phyloP scores from a whole-genome alignment of 1,140 invertebrate genomes.

The Agrilus planipennis region DNA sequence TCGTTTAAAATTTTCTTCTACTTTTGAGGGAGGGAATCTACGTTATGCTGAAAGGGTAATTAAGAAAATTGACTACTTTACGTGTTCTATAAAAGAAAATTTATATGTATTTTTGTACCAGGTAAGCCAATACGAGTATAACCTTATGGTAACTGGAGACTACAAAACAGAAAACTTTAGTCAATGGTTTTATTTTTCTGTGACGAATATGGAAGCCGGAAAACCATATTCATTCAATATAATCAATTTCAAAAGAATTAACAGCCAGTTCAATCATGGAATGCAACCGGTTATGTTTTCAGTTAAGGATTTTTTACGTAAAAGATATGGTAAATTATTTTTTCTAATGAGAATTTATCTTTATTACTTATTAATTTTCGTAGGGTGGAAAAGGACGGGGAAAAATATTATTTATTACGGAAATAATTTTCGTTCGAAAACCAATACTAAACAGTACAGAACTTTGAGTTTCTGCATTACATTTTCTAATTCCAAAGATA shows the following conservation, averaged over 20 bases:
- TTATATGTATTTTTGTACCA: conserved; percentile 29
- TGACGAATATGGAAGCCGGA: conserved; percentile 65
- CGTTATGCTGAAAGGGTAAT: conserved; percentile 78
- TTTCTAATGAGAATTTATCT: conserved; percentile 7
- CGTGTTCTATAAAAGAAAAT: conserved; percentile 4
- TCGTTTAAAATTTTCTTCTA: conserved; percentile 66
- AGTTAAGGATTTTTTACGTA: conserved; percentile 42
- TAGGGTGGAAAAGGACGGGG: conserved; percentile 62
- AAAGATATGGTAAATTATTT: conserved; percentile 5
- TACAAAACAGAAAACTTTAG: conserved; percentile 69
- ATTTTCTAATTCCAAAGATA: conserved; percentile 66
- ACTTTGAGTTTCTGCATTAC: conserved; percentile 74
- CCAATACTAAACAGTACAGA: conserved; percentile 50
- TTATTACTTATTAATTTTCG: conserved; percentile 10
- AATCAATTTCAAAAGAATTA: conserved; percentile 80
- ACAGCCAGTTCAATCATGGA: conserved; percentile 83
- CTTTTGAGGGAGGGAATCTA: conserved; percentile 86
- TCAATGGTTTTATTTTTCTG: conserved; percentile 92
- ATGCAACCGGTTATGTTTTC: conserved; percentile 90
- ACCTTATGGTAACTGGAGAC: conserved; percentile 76
- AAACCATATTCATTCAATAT: conserved; percentile 78
- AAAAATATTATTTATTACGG: conserved; percentile 73
- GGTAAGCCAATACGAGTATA: conserved; percentile 67
- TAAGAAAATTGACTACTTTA: too few species aligned
- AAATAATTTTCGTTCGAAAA: conserved; percentile 48